Percentiles rank a stretch among this genome's conserved stretches.
Conservation (phyloP, 2,888 invertebrate genomes). For the Caenorhabditis zanzibari region DNA sequence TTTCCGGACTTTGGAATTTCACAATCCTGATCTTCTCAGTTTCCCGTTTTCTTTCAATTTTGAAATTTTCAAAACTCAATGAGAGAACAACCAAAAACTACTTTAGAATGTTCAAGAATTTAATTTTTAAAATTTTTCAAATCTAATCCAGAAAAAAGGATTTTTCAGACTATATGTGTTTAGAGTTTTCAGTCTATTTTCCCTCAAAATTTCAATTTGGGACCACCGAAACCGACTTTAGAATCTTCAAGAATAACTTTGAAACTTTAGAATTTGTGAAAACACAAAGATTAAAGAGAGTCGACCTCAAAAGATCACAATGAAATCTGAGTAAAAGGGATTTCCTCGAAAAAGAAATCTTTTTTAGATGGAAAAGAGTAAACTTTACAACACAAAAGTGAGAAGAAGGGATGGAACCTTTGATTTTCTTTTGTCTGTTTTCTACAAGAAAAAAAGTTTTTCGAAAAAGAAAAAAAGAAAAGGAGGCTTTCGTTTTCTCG, state of each 20-base stretch:
- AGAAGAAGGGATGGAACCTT: not conserved
- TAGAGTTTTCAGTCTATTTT: too few relatives aligned
- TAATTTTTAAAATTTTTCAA: too few relatives aligned
- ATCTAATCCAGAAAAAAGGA: too few relatives aligned
- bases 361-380: constrained; percentile 2
- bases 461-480: not conserved
- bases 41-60: too few relatives aligned
- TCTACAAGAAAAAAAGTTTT: not conserved
- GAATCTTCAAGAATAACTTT: not conserved
- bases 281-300: constrained; percentile 14
- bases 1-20: too few relatives aligned
- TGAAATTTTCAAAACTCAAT: too few relatives aligned
- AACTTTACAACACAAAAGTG: constrained; percentile 24
- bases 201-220: too few relatives aligned
- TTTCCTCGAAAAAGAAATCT: constrained; percentile 17
- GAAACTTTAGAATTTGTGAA: constrained; percentile 7
- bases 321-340: constrained; percentile 20
- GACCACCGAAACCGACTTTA: too few relatives aligned
- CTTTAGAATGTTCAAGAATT: too few relatives aligned
- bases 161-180: too few relatives aligned
- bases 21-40: too few relatives aligned
- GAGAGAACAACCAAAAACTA: too few relatives aligned
- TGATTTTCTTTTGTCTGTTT: constrained; percentile 17
- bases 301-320: not conserved
- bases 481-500: constrained; percentile 1